These are phyloP conservation scores for Brachionus calyciflorus DNA, from an alignment of 1,140 invertebrate genomes.

Conservation along the genomic window DNA sequence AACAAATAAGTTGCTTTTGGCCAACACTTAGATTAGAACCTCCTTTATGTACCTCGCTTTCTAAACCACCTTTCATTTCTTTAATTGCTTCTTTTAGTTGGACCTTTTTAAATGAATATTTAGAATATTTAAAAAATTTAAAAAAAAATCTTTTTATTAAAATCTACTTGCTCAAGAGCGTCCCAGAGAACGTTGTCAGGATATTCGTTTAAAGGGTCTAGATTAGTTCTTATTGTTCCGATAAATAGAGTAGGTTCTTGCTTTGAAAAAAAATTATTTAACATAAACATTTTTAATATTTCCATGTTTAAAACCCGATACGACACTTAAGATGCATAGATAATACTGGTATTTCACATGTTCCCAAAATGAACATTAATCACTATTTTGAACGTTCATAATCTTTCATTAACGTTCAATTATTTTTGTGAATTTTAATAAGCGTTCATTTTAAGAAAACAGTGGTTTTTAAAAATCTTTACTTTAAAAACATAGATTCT, in stretches of 20 bases:
- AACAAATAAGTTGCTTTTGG: conserved; percentile 72
- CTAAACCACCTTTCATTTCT: conserved; percentile 47
- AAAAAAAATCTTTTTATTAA: neutral
- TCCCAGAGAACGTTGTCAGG: conserved; percentile 48
- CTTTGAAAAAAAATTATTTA: neutral
- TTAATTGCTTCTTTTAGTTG: conserved; percentile 47
- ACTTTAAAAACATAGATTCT: no score
- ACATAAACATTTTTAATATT: no score
- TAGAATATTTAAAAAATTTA: no score
- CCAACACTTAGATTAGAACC: conserved; percentile 77
- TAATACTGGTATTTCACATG: no score
- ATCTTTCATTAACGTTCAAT: no score
- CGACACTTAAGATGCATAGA: no score
- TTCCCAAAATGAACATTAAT: no score
- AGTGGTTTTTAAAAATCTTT: no score
- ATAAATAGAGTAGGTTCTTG: conserved; percentile 51
- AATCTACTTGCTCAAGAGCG: conserved; percentile 46
- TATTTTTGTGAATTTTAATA: no score
- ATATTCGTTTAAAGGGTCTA: conserved; percentile 49
- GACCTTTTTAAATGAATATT: neutral
- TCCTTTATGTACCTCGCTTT: conserved; percentile 71
- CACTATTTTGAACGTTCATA: no score
- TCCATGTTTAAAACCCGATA: no score
- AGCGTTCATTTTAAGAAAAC: no score
- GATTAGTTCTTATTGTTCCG: conserved; percentile 51